Evolutionary conservation across 2,888 invertebrate species (phyloP).

Genomic region (Cephus rjabovi): DNA sequence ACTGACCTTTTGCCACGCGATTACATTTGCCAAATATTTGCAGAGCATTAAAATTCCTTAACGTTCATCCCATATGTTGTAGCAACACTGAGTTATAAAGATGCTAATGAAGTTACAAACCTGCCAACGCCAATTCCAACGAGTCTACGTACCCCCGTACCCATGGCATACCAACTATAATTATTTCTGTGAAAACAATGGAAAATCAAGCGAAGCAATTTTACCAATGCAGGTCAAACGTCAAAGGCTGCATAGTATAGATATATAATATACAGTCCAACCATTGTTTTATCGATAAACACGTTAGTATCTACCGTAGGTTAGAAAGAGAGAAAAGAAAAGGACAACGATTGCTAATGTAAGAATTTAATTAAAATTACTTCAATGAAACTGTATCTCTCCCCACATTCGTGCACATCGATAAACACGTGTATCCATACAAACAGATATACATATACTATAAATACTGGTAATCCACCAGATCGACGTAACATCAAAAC

Average conservation of each 20-base stretch:
- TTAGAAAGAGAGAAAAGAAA: not conserved
- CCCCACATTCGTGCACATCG: not conserved
- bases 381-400: not conserved
- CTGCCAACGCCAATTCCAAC: not conserved
- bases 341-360: not conserved
- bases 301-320: not conserved
- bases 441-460: not conserved
- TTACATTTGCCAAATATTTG: not conserved
- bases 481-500: not conserved
- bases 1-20: conserved; percentile 17
- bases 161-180: not conserved
- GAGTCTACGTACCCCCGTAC: not conserved
- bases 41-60: not conserved
- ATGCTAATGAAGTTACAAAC: not conserved
- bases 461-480: not conserved
- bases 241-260: not conserved
- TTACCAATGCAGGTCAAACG: not conserved
- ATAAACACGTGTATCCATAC: not conserved
- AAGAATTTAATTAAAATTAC: not conserved
- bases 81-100: not conserved
- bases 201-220: not conserved
- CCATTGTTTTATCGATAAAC: not conserved
- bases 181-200: not conserved
- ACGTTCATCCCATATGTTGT: not conserved
- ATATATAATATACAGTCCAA: not conserved